Conservation (phyloP, 2,797 vertebrate species). For the Tauraco hartlaubi region DNA sequence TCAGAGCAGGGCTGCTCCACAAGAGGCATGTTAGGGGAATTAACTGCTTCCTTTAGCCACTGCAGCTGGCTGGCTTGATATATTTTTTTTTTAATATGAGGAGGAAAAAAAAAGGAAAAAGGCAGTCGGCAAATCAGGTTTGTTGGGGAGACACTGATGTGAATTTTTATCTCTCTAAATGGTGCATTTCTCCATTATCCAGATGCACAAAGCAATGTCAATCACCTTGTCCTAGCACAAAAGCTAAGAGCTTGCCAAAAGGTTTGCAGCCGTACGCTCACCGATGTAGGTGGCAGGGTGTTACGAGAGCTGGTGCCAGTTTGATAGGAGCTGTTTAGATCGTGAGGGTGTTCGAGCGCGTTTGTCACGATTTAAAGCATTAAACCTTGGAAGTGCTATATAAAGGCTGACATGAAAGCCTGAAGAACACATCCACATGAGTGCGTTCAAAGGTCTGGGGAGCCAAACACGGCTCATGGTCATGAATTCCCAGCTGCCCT, state of each 20-base stretch:
- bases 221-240: constrained; percentile 43
- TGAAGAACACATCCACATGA: not conserved
- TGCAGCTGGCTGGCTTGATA: not conserved
- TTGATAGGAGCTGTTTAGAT: not conserved
- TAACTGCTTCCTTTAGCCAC: not conserved
- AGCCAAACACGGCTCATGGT: not conserved
- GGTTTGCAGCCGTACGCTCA: not conserved
- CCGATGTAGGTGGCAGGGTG: not conserved
- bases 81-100: not conserved
- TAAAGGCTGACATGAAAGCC: not conserved
- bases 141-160: not conserved
- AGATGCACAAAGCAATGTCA: constrained; percentile 29
- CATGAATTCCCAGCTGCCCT: not conserved
- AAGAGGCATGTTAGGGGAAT: constrained; percentile 4
- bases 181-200: constrained; percentile 6
- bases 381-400: not conserved
- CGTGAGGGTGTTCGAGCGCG: not conserved
- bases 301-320: not conserved
- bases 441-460: not conserved
- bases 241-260: constrained; percentile 31
- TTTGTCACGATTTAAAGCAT: constrained; percentile 16
- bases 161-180: constrained; percentile 22
- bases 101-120: not conserved
- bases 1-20: not conserved
- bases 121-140: not conserved